Percentiles rank a stretch among this genome's conserved stretches.
phyloP scores from a whole-genome alignment of 2,797 vertebrate species.

The Pseudopleuronectes americanus region DNA sequence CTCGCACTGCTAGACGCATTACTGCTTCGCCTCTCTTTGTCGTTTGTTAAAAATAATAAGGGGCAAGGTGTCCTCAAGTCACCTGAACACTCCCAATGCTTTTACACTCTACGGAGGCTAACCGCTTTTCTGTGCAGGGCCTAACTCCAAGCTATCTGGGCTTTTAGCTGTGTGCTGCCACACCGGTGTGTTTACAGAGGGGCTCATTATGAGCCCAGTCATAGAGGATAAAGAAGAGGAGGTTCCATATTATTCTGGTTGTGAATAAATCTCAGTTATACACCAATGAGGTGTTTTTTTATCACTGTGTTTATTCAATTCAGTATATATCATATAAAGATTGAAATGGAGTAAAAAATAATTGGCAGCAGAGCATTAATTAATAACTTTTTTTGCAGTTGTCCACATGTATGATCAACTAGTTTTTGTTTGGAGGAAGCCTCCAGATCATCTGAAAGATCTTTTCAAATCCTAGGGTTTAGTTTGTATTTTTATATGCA shows the following conservation, averaged over 20 bases:
- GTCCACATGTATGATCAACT: too few species aligned
- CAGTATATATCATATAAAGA: neutral
- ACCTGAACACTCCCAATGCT: conserved; percentile 5
- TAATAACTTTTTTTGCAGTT: too few species aligned
- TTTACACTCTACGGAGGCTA: conserved; percentile 5
- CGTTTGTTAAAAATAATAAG: neutral
- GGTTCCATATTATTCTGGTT: neutral
- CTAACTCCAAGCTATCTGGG: conserved; percentile 9
- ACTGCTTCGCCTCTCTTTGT: conserved; percentile 4
- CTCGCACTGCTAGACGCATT: neutral
- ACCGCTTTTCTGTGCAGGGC: neutral
- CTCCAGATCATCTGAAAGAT: too few species aligned
- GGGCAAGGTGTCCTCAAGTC: conserved; percentile 24
- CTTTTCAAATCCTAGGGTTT: too few species aligned
- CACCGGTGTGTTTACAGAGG: conserved; percentile 3
- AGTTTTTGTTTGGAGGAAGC: too few species aligned
- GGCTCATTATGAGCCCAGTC: neutral
- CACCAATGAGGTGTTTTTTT: neutral
- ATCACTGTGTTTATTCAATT: neutral
- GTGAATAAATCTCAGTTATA: too few species aligned
- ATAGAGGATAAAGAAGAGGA: neutral
- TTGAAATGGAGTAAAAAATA: too few species aligned
- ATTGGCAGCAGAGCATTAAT: too few species aligned
- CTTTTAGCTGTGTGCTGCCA: conserved; percentile 7
- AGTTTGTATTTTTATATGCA: too few species aligned